These are phyloP conservation scores for Aphelenchoides avenae DNA, from an alignment of 1,140 invertebrate species.

Conservation along the genomic window DNA sequence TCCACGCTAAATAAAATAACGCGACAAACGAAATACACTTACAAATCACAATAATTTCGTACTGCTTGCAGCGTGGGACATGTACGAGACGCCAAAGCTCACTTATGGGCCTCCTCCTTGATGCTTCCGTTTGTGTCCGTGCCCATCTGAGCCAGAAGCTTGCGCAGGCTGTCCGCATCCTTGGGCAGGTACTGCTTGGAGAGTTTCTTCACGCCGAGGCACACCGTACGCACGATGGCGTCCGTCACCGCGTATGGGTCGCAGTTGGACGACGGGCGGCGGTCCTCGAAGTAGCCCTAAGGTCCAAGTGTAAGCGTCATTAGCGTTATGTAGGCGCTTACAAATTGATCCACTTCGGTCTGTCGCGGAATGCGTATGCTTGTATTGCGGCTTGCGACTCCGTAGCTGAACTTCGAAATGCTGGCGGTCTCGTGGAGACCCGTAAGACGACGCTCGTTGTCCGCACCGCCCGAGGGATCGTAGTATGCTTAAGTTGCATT, in stretches of 20 bases:
- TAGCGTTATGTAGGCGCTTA: background rate
- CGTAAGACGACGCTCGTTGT: slow-evolving; percentile 80
- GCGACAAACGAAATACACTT: no score
- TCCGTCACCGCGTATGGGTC: slow-evolving; percentile 73
- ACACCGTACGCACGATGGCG: slow-evolving; percentile 49
- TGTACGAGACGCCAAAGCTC: no score
- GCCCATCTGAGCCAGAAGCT: slow-evolving; percentile 36
- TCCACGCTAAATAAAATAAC: no score
- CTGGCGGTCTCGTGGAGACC: slow-evolving; percentile 77
- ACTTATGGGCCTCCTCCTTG: no score
- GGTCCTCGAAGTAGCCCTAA: slow-evolving; percentile 84
- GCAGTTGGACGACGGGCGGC: slow-evolving; percentile 85
- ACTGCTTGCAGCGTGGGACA: no score
- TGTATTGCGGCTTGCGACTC: slow-evolving; percentile 72
- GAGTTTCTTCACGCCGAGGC: slow-evolving; percentile 53
- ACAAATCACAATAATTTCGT: no score
- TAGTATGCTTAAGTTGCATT: slow-evolving; percentile 75
- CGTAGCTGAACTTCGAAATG: slow-evolving; percentile 77
- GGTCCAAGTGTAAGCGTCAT: slow-evolving; percentile 12
- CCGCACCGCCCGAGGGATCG: slow-evolving; percentile 74
- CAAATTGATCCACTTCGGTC: slow-evolving; percentile 73
- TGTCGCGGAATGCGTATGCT: slow-evolving; percentile 76
- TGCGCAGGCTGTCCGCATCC: slow-evolving; percentile 43
- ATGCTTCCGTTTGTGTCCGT: no score
- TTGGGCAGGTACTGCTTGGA: slow-evolving; percentile 41